Conservation (phyloP, 1,140 invertebrate species). For the Lordiphosa collinella region DNA sequence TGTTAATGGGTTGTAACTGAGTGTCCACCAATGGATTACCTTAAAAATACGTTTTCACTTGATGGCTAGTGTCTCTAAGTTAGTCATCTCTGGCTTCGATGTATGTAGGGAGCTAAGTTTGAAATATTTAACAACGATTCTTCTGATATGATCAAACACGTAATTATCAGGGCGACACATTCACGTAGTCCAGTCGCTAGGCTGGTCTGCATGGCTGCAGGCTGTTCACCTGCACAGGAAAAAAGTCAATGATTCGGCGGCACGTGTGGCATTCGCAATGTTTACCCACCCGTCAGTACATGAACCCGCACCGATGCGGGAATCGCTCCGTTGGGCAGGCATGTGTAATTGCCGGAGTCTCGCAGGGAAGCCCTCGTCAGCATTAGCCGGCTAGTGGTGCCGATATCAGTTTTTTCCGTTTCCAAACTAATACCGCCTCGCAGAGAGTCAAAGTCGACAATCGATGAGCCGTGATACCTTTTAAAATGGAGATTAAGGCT, state of each 20-base stretch:
- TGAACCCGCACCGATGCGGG: slow-evolving; percentile 92
- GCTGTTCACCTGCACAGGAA: slow-evolving; percentile 84
- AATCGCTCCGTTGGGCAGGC: slow-evolving; percentile 91
- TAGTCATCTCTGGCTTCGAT: slow-evolving; percentile 65
- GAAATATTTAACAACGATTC: slow-evolving; percentile 47
- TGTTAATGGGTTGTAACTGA: not conserved
- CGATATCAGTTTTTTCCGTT: slow-evolving; percentile 93
- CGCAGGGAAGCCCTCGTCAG: slow-evolving; percentile 91
- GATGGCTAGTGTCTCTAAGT: slow-evolving; percentile 24
- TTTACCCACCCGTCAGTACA: slow-evolving; percentile 90
- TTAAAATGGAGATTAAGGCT: not conserved
- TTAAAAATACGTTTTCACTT: slow-evolving; percentile 28
- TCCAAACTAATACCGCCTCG: slow-evolving; percentile 92
- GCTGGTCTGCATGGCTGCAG: slow-evolving; percentile 88
- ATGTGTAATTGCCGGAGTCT: slow-evolving; percentile 95
- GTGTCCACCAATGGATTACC: slow-evolving; percentile 17
- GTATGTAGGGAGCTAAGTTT: slow-evolving; percentile 30
- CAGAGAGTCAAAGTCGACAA: slow-evolving; percentile 92
- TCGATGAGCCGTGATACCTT: slow-evolving; percentile 88
- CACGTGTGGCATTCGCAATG: not conserved
- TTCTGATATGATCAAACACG: slow-evolving; percentile 74
- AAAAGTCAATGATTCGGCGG: not conserved
- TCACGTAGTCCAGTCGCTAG: slow-evolving; percentile 87
- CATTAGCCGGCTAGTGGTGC: slow-evolving; percentile 92
- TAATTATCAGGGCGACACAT: slow-evolving; percentile 79